Evolutionary conservation across 2,113 vertebrate genomes (phyloP).

Genomic region (Oryctolagus cuniculus): mOryCun1.1 NC_091433.1:156728001-156728500

Average conservation of each 20-base stretch:
- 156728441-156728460: not conserved
- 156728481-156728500: no score
- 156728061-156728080: not conserved
- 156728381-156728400: not conserved
- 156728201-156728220: not conserved
- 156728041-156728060: not conserved
- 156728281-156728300: not conserved
- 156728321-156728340: not conserved
- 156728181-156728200: not conserved
- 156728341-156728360: not conserved
- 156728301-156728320: not conserved
- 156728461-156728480: not conserved
- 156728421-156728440: not conserved
- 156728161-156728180: not conserved
- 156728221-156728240: not conserved
- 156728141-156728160: not conserved
- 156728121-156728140: not conserved
- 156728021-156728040: not conserved
- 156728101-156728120: not conserved
- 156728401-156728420: not conserved
- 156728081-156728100: not conserved
- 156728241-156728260: not conserved
- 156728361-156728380: not conserved
- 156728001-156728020: not conserved
- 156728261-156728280: not conserved